Conservation (phyloP, 2,888 invertebrate species). For the Cryptosula pallasiana region DNA sequence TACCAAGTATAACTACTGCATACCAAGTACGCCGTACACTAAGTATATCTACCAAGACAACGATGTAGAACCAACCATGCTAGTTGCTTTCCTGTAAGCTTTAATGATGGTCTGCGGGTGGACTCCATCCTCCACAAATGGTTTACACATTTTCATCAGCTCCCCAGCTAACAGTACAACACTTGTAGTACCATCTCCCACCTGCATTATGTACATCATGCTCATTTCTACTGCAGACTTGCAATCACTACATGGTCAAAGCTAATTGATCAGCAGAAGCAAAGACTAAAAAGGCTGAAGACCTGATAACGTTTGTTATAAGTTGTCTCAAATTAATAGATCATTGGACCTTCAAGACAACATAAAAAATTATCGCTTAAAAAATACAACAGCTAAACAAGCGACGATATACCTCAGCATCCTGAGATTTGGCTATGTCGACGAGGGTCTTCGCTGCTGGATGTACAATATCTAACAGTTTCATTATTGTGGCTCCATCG, state of each 20-base stretch:
- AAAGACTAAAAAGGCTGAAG: no score
- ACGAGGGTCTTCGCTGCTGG: conserved; percentile 96
- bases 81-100: conserved; percentile 78
- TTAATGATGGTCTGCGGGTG: conserved; percentile 90
- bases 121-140: conserved; percentile 91
- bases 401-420: conserved; percentile 95
- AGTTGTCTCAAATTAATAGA: no score
- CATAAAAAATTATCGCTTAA: no score
- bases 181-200: conserved; percentile 97
- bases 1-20: no score
- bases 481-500: conserved; percentile 98
- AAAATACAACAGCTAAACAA: no score
- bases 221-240: no score
- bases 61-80: conserved; percentile 58
- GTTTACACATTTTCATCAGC: conserved; percentile 86
- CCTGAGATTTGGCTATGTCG: conserved; percentile 98
- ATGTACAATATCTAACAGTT: conserved; percentile 93
- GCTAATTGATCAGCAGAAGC: no score
- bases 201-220: conserved; percentile 60
- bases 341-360: no score
- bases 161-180: conserved; percentile 94
- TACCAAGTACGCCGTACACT: no score
- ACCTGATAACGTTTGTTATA: no score
- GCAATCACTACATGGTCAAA: no score
- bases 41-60: no score